These are phyloP conservation scores for Equus quagga DNA, from an alignment of 2,113 vertebrate genomes.

Conservation along the genomic window DNA sequence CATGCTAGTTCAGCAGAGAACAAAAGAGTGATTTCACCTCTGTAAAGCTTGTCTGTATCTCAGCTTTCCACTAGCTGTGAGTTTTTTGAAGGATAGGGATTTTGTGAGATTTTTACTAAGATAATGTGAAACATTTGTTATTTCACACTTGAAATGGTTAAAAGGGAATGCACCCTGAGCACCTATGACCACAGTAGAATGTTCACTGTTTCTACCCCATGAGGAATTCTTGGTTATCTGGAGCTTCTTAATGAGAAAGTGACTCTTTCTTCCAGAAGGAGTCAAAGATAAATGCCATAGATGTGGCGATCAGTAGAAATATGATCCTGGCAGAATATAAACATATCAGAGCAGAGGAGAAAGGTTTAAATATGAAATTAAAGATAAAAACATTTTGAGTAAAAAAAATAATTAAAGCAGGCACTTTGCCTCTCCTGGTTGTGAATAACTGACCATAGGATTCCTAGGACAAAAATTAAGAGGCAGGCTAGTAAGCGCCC, in stretches of 20 bases:
- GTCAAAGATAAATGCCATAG: not conserved
- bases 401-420: not conserved
- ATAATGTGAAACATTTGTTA: not conserved
- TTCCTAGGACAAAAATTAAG: not conserved
- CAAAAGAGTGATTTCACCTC: not conserved
- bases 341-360: not conserved
- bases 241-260: not conserved
- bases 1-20: not conserved
- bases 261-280: not conserved
- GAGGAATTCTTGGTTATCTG: not conserved
- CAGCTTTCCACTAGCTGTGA: not conserved
- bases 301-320: not conserved
- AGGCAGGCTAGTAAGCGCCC: not conserved
- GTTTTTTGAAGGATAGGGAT: not conserved
- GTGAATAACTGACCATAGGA: not conserved
- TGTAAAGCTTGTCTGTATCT: not conserved
- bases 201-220: not conserved
- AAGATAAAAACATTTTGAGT: not conserved
- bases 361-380: not conserved
- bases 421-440: not conserved
- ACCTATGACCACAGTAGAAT: not conserved
- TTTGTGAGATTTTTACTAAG: not conserved
- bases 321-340: not conserved
- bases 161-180: not conserved
- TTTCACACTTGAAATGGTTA: slow-evolving; percentile 23